Base-by-base conservation (phyloP, 2,797 vertebrate species). In the Babyrousa celebensis region DNA sequence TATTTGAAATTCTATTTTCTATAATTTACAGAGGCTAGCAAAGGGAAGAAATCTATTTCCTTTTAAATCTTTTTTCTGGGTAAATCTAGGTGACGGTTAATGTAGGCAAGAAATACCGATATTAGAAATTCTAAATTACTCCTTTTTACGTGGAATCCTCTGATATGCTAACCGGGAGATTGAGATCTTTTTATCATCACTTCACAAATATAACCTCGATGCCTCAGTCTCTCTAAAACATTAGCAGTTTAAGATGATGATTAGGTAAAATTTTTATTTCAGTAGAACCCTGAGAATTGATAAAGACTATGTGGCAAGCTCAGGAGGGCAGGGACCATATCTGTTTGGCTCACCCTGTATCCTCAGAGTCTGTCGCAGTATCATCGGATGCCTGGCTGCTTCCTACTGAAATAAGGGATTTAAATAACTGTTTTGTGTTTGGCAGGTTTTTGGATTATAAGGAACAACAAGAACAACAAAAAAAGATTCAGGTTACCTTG, bases 71-170 rank as follows among this genome's bases (percentile, higher is more conserved):
- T 82, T 82, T 95, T 85, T 96, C 43, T 68, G 27, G 29, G 8
- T 32, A 85, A 96, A 78, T 82, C 58, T 82, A 71, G 52, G 74
- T n/a, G 71, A 52, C 79, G 25, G 70, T 84, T 86, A 75, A 79
- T 43, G 11, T 78, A 70, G 84, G 75, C 52, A 79, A 87, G 84
- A 91, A 93, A 85, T 63, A 6, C 5, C 58, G 63, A 71, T 75
- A 74, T 89, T 72, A 36, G 63, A 93, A 88, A 91, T 86, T 79
- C 60, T 88, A 27, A 91, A 72, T 84, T 92, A 40, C n/a, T 85
- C 63, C 56, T 80, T 60, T 89, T 95, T 62, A 84, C 62, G 23
- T 89, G 29, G 58, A 62, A 20, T 68, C 52, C 17, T 95, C 63
- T 18, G n/a, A 58, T 68, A 27, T 52, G 18, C 43, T 70, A 14